Percentiles rank a stretch among this genome's conserved stretches.
Conservation (phyloP, 2,888 invertebrate genomes). For the Criorhina ranunculi region DNA sequence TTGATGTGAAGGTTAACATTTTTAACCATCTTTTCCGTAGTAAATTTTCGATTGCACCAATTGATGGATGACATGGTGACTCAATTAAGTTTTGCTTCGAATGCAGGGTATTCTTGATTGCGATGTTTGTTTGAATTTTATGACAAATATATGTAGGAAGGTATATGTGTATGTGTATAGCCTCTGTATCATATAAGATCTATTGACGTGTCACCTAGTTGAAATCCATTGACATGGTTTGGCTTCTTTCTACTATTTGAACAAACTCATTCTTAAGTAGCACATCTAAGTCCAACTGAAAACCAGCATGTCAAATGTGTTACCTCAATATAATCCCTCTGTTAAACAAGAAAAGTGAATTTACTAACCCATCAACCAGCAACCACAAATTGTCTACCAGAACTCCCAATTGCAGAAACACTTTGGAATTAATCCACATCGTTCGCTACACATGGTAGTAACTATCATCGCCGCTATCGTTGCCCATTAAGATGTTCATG, state of each 20-base stretch:
- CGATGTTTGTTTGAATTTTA: no score
- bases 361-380: conserved; percentile 2
- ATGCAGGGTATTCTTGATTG: no score
- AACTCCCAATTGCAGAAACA: conserved; percentile 46
- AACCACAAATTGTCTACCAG: conserved; percentile 50
- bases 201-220: no score
- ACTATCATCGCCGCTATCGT: conserved; percentile 25
- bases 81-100: background rate
- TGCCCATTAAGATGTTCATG: conserved; percentile 71
- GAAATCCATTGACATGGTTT: no score
- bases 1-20: background rate
- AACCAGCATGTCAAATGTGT: no score
- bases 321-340: conserved; percentile 21
- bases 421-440: conserved; percentile 59
- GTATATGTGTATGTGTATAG: no score
- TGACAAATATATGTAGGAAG: no score
- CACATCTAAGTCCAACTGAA: background rate
- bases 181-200: no score
- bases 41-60: conserved; percentile 1
- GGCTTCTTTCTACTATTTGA: no score
- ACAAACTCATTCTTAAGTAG: no score
- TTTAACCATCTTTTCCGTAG: background rate
- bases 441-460: conserved; percentile 35
- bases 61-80: background rate
- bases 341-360: conserved; percentile 48